Evolutionary conservation across 2,113 vertebrate genomes (phyloP), one percentile per base, ranked within the genome.

Genomic region (Anguilla rostrata): DNA sequence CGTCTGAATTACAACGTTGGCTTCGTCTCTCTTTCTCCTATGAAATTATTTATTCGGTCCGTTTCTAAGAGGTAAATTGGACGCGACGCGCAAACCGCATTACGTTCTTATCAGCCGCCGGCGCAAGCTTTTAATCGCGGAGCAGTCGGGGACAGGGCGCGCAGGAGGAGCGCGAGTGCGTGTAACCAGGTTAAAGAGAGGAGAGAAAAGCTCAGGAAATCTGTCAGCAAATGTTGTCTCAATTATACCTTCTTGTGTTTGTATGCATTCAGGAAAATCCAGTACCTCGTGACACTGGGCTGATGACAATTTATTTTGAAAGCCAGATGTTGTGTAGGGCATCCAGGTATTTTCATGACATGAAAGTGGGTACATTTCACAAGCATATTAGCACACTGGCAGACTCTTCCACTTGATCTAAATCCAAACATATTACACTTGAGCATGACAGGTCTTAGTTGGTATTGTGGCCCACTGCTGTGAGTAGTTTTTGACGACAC

Each of bases 41-140:
- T 96, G 94, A 88, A 97, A 96, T 97, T 97, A 98, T 97, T 97
- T 95, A 98, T 97, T 88, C 89, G 89, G 91, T 92, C 91, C 89
- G 91, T 95, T 94, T 95, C 94, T 88, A 46, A 46, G 94, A 92
- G 71, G 15, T 78, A 97, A 97, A 98, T 97, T 95, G 94, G 93
- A 93, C 93, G 93, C 96, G 98, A 97, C 97, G 96, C 92, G 94
- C 89, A 95, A 97, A 95, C 94, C 94, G 94, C 95, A 95, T 94
- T 93, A 95, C 91, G 91, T 92, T 95, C 93, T 95, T 93, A 95
- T 95, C 96, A 96, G 95, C 92, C 94, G 90, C 91, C 88, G 84
- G 87, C 93, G 95, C 94, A 92, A 92, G 93, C 95, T 94, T 96
- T 96, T 95, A 95, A 95, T 95, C 93, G 89, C 83, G 81, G 88